Conservation (phyloP, 2,888 invertebrate species). For the Synanthedon formicaeformis region DNA sequence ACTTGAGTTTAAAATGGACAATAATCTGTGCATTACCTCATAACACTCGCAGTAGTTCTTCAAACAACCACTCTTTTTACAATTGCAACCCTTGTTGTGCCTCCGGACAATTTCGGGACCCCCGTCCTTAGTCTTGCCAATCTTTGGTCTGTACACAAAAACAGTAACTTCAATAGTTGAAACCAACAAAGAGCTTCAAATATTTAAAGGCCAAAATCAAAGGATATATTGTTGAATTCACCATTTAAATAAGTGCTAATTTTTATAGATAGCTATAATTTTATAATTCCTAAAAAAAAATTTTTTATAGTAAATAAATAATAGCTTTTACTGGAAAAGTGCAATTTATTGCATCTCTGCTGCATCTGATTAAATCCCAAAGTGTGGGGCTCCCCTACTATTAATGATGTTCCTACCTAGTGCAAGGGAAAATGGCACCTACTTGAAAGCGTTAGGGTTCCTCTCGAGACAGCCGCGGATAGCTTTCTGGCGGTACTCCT, state of each 20-base stretch:
- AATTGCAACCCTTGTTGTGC: conserved; percentile 99
- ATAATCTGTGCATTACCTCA: conserved; percentile 74
- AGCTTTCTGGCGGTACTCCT: conserved; percentile 93
- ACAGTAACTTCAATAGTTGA: not conserved
- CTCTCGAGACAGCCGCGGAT: conserved; percentile 95
- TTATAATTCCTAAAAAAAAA: no score
- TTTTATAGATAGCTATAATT: no score
- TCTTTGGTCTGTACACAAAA: conserved; percentile 83
- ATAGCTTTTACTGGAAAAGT: no score
- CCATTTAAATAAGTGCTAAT: no score
- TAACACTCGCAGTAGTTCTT: conserved; percentile 99
- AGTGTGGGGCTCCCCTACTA: no score
- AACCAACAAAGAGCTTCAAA: no score
- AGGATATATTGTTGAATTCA: no score
- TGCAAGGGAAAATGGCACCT: not conserved
- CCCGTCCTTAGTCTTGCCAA: conserved; percentile 85
- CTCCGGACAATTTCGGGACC: conserved; percentile 81
- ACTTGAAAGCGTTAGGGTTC: conserved; percentile 95
- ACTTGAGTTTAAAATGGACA: not conserved
- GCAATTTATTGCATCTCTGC: no score
- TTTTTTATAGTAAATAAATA: no score
- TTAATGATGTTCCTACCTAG: no score
- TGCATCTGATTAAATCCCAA: no score
- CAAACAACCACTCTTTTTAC: conserved; percentile 96
- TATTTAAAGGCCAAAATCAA: no score